A percentile compares a stretch with the other conserved stretches of the same genome.
These are phyloP conservation scores for Rhodophaea formosa DNA, from an alignment of 2,888 invertebrate genomes.

Conservation along the genomic window DNA sequence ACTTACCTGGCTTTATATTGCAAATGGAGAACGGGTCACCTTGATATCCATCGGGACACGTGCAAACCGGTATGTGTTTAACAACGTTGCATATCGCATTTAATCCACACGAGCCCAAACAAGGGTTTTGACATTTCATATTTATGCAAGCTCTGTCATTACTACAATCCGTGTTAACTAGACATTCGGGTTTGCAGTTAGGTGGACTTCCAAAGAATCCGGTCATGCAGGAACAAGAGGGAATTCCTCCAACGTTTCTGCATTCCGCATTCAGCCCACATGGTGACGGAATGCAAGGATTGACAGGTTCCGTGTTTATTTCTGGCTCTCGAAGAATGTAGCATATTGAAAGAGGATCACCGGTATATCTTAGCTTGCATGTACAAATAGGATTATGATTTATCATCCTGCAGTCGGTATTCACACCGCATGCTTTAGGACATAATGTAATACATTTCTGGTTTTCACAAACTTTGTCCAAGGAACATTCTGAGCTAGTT, in stretches of 20 bases:
- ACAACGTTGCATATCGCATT: constrained; percentile 87
- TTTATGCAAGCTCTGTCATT: constrained; percentile 87
- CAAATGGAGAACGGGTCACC: constrained; percentile 90
- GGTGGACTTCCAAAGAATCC: constrained; percentile 87
- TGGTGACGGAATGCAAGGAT: constrained; percentile 88
- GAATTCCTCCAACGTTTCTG: constrained; percentile 70
- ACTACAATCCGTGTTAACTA: constrained; percentile 87
- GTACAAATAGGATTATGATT: constrained; percentile 87
- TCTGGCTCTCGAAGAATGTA: constrained; percentile 51
- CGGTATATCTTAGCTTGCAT: constrained; percentile 82
- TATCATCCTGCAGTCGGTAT: constrained; percentile 85
- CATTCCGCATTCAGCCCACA: constrained; percentile 88
- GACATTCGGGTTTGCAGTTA: constrained; percentile 87
- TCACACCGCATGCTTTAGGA: constrained; percentile 85
- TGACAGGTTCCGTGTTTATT: constrained; percentile 43
- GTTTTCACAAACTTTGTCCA: constrained; percentile 84
- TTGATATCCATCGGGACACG: constrained; percentile 82
- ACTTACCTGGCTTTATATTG: constrained; percentile 73
- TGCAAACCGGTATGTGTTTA: constrained; percentile 88
- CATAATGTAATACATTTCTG: constrained; percentile 88
- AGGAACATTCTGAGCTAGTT: constrained; percentile 84
- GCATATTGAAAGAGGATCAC: constrained; percentile 83
- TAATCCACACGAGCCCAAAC: constrained; percentile 88
- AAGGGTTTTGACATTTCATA: constrained; percentile 89
- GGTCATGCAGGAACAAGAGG: constrained; percentile 85